A percentile compares a stretch with the other conserved stretches of the same genome.
Evolutionary conservation across 2,113 vertebrate species (phyloP).

Genomic region (Siniperca chuatsi): DNA sequence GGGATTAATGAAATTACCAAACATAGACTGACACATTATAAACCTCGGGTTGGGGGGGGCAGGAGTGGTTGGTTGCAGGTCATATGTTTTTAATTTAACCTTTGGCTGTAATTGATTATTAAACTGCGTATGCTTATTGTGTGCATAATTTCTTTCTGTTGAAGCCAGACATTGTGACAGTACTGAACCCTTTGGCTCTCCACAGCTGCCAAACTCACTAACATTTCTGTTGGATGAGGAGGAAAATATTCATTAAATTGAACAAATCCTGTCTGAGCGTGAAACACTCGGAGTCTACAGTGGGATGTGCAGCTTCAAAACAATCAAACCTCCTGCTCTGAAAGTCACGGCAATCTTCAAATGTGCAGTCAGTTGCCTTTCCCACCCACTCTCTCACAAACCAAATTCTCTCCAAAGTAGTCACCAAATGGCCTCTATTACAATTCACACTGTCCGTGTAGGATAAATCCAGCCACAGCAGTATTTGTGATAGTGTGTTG

Average conservation of each 20-base stretch:
- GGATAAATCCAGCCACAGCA: neutral
- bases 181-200: neutral
- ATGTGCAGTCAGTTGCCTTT: neutral
- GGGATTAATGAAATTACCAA: too few relatives aligned
- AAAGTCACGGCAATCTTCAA: neutral
- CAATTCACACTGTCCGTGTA: neutral
- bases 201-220: too few relatives aligned
- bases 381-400: neutral
- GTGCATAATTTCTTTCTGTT: too few relatives aligned
- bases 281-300: too few relatives aligned
- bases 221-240: neutral
- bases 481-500: too few relatives aligned
- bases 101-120: too few relatives aligned
- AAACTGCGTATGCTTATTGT: too few relatives aligned
- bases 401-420: neutral
- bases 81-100: neutral
- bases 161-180: too few relatives aligned
- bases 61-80: neutral
- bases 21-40: too few relatives aligned
- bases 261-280: too few relatives aligned
- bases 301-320: neutral
- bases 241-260: neutral
- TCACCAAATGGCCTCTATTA: constrained; percentile 1
- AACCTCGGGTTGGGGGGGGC: too few relatives aligned
- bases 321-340: neutral